phyloP scores from a whole-genome alignment of 2,888 invertebrate species.

The Xestia c-nigrum region DNA sequence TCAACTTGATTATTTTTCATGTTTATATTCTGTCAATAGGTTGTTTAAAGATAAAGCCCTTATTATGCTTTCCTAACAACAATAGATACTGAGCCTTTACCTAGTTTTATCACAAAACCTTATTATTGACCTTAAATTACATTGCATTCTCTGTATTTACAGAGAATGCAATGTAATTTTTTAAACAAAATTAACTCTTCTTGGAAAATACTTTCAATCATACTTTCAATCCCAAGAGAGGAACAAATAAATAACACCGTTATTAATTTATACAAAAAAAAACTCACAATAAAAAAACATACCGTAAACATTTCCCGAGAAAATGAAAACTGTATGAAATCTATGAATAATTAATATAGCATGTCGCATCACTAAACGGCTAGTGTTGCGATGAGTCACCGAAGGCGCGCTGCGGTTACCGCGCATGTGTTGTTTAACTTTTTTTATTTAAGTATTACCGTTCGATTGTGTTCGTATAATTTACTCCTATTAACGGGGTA shows the following conservation, averaged over 20 bases:
- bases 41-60: not conserved
- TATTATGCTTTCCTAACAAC: not conserved
- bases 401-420: slow-evolving; percentile 67
- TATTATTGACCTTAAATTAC: too few species aligned
- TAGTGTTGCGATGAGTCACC: slow-evolving; percentile 76
- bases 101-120: not conserved
- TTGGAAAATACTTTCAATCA: not conserved
- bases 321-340: slow-evolving; percentile 3
- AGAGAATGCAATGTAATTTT: too few species aligned
- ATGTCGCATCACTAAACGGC: slow-evolving; percentile 66
- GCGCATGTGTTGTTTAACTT: slow-evolving; percentile 68
- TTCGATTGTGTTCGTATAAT: slow-evolving; percentile 61
- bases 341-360: slow-evolving; percentile 62
- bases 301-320: not conserved
- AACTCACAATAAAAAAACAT: not conserved
- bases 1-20: too few species aligned
- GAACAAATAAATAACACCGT: not conserved
- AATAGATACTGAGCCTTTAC: not conserved
- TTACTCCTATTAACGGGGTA: slow-evolving; percentile 57
- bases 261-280: too few species aligned
- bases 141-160: too few species aligned
- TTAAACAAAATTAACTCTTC: not conserved
- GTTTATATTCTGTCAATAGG: not conserved
- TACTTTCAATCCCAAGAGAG: too few species aligned
- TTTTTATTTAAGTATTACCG: slow-evolving; percentile 61